Evolutionary conservation across 2,797 vertebrate species (phyloP), one percentile per base, ranked within the genome.

Genomic region (Botia almorhae): DNA sequence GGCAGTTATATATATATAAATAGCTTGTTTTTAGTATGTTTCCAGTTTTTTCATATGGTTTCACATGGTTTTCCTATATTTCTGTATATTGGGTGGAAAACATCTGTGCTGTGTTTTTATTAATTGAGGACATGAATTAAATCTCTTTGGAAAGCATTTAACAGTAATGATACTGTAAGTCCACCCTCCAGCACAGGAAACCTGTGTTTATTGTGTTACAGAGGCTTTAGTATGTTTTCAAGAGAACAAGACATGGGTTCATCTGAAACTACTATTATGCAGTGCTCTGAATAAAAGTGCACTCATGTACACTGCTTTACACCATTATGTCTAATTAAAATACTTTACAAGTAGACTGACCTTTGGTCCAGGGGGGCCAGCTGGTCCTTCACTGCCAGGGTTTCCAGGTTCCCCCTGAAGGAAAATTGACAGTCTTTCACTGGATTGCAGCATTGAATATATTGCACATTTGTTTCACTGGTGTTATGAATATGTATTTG

Each of bases 391-490:
- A 4, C 3, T 80, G 14, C 94, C 94, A 46, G 89, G 81, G 0
- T 74, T 4, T 76, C 94, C 94, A 17, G 87, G 79, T 36, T 92
- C 83, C 12, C 94, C 94, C 94, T 95, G 82, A 81, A 86, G 71
- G 82, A 85, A 63, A 82, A 78, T 26, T 79, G 16, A 87, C 51
- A 76, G 6, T 80, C 21, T 84, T 6, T 86, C 77, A 75, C 39
- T 46, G 50, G 78, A 63, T 61, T 80, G 55, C 67, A 61, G 48
- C 69, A 23, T 61, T 26, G 67, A 11, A 12, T 58, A 11, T 23
- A 23, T 60, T 60, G 19, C 16, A 19, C 55, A 2, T 23, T 58
- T 10, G 1, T 26, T 60, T 60, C 11, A 12, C 21, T 1, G 11
- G 56, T 60, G 56, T 60, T 56, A 7, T 19, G 6, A 56, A 21